Conservation (phyloP, 2,888 invertebrate species). For the Miltochrista miniata region DNA sequence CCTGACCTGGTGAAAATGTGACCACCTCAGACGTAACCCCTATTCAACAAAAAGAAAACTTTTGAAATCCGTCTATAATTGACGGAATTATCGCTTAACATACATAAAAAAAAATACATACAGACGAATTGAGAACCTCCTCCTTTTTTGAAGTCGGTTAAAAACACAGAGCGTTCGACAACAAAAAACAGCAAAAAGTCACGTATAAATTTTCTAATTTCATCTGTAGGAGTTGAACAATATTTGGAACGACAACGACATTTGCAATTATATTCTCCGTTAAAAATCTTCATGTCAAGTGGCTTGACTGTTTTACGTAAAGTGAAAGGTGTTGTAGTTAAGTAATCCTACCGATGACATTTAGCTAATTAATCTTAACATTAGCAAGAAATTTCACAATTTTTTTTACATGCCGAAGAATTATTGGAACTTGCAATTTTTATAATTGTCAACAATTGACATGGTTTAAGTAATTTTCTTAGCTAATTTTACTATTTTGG, state of each 20-base stretch:
- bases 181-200: too few species aligned
- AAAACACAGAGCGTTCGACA: too few species aligned
- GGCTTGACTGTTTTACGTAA: constrained; percentile 26
- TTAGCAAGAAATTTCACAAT: neutral
- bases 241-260: neutral
- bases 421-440: neutral
- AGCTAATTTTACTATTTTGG: neutral
- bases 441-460: neutral
- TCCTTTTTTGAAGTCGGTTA: too few species aligned
- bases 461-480: neutral
- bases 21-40: too few species aligned
- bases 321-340: constrained; percentile 25
- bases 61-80: too few species aligned
- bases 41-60: too few species aligned
- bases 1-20: too few species aligned
- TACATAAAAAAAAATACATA: too few species aligned
- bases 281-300: constrained; percentile 11
- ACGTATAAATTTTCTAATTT: neutral
- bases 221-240: neutral
- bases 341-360: constrained; percentile 11
- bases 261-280: neutral
- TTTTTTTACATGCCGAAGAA: neutral
- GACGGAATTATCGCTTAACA: too few species aligned
- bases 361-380: constrained; percentile 4
- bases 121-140: too few species aligned